Conservation (phyloP, 2,888 invertebrate species). For the Vanessa cardui region DNA sequence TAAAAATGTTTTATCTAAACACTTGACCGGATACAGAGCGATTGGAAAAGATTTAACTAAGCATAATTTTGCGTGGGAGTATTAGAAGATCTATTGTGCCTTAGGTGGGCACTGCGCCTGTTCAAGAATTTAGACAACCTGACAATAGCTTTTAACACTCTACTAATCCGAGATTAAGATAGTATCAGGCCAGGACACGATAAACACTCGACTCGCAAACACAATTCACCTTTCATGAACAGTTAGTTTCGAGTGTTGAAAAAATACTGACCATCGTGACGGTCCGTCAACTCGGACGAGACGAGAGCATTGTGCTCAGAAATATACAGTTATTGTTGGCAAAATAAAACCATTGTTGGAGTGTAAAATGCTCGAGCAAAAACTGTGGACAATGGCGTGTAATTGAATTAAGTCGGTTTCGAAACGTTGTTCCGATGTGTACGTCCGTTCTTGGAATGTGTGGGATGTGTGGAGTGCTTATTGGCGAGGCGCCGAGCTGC, state of each 20-base stretch:
- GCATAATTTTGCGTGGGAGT: conserved; percentile 65
- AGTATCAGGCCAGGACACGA: conserved; percentile 65
- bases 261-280: conserved; percentile 55
- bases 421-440: conserved; percentile 46
- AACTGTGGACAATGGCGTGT: conserved; percentile 65
- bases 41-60: conserved; percentile 50
- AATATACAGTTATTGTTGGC: conserved; percentile 78
- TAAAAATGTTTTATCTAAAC: conserved; percentile 21
- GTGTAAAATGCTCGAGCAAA: conserved; percentile 61
- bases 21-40: conserved; percentile 55
- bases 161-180: conserved; percentile 77
- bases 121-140: conserved; percentile 57
- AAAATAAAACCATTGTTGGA: conserved; percentile 73
- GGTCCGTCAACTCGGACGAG: conserved; percentile 52
- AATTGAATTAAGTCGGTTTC: conserved; percentile 74
- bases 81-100: conserved; percentile 59
- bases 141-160: conserved; percentile 65
- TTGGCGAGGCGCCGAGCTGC: conserved; percentile 7
- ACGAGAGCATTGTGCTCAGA: conserved; percentile 51
- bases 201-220: conserved; percentile 76
- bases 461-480: conserved; percentile 16
- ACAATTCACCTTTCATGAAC: conserved; percentile 59
- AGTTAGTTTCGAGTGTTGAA: conserved; percentile 63
- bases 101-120: conserved; percentile 68
- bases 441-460: conserved; percentile 43